Conservation (phyloP, 1,140 invertebrate species). For the Leptinotarsa texana region DNA sequence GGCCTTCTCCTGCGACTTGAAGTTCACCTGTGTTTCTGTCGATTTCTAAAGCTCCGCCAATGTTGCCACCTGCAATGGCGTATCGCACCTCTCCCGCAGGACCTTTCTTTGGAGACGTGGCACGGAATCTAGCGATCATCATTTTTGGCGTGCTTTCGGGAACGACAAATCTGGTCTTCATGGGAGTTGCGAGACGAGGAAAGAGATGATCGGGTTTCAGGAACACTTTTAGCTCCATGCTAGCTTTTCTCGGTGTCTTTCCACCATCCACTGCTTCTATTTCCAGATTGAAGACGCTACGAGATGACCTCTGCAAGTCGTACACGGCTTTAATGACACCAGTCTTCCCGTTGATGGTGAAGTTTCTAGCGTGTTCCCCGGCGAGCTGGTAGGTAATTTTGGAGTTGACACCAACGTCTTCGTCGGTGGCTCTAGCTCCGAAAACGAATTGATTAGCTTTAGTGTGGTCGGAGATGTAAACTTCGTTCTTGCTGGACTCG, state of each 20-base stretch:
- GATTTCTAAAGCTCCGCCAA: conserved; percentile 81
- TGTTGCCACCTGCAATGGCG: conserved; percentile 88
- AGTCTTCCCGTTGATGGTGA: conserved; percentile 75
- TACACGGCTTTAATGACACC: conserved; percentile 79
- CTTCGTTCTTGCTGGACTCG: conserved; percentile 69
- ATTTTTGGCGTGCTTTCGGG: conserved; percentile 77
- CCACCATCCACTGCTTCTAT: conserved; percentile 76
- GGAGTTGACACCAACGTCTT: conserved; percentile 79
- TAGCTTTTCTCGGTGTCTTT: conserved; percentile 63
- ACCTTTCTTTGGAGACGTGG: conserved; percentile 74
- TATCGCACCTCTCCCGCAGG: conserved; percentile 72
- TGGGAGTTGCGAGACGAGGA: conserved; percentile 71
- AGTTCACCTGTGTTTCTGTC: conserved; percentile 80
- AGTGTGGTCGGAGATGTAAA: conserved; percentile 79
- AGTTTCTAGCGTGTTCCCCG: conserved; percentile 76
- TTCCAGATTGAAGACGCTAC: conserved; percentile 70
- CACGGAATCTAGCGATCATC: conserved; percentile 71
- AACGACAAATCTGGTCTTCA: conserved; percentile 73
- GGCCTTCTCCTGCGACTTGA: conserved; percentile 71
- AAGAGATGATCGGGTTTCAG: conserved; percentile 74
- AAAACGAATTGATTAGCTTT: conserved; percentile 82
- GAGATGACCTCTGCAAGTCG: conserved; percentile 58
- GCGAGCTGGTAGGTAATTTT: conserved; percentile 76
- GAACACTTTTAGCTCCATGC: conserved; percentile 70
- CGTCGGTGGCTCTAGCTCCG: conserved; percentile 80